A percentile compares a stretch with the other conserved stretches of the same genome.
Evolutionary conservation across 2,888 invertebrate species (phyloP).

Genomic region (Galerucella nymphaeae): DNA sequence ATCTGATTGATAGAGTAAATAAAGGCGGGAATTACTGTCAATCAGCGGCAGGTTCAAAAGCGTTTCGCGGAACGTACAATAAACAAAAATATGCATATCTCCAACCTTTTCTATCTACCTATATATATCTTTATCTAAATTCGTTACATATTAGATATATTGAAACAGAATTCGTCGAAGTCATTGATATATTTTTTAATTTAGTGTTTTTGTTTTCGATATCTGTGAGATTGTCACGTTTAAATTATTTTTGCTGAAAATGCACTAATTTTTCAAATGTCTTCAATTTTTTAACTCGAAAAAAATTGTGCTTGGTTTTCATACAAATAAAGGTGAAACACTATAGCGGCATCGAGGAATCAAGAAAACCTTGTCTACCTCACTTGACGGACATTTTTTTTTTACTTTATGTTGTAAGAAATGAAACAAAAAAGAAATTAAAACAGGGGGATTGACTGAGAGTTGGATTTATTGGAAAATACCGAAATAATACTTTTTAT

Average conservation of each 20-base stretch:
- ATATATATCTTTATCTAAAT: constrained; percentile 10
- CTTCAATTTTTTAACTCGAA: too few species aligned
- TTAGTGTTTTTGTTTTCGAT: too few species aligned
- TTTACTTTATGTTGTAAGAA: background rate
- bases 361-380: background rate
- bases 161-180: background rate
- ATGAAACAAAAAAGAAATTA: too few species aligned
- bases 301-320: too few species aligned
- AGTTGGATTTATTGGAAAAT: too few species aligned
- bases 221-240: too few species aligned
- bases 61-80: constrained; percentile 24
- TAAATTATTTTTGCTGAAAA: too few species aligned
- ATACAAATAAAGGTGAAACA: too few species aligned
- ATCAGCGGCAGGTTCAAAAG: constrained; percentile 40
- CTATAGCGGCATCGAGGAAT: too few species aligned
- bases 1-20: constrained; percentile 47
- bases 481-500: background rate
- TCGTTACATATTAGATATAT: background rate
- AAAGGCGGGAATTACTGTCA: constrained; percentile 40
- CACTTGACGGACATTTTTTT: constrained; percentile 16
- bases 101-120: constrained; percentile 14
- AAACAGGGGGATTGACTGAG: too few species aligned
- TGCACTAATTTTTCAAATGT: too few species aligned
- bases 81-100: constrained; percentile 29
- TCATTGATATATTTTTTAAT: too few species aligned